phyloP scores from a whole-genome alignment of 1,140 invertebrate species.

The Drosophila gunungcola region DNA sequence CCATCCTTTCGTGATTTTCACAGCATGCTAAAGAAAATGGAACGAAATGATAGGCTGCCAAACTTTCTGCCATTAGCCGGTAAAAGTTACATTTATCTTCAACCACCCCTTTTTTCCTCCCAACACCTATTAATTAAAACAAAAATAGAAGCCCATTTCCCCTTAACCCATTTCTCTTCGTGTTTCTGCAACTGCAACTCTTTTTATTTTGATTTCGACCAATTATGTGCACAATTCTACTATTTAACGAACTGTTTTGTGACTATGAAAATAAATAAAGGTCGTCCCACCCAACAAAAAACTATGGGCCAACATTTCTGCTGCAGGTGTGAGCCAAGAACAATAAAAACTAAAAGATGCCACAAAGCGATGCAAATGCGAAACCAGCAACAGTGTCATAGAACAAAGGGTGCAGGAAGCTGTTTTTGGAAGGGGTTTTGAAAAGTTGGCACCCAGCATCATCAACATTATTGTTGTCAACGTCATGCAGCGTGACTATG shows the following conservation, averaged over 20 bases:
- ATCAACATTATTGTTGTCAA: slow-evolving; percentile 69
- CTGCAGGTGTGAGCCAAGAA: slow-evolving; percentile 21
- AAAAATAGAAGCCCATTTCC: slow-evolving; percentile 9
- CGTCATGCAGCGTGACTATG: slow-evolving; percentile 71
- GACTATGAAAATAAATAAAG: slow-evolving; percentile 17
- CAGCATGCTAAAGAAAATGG: neutral
- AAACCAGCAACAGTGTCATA: slow-evolving; percentile 46
- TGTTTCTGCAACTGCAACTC: neutral
- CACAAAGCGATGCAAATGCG: slow-evolving; percentile 65
- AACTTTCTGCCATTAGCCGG: slow-evolving; percentile 60
- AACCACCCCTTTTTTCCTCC: neutral
- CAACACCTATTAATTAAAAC: slow-evolving; percentile 7
- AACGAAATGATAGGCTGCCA: slow-evolving; percentile 5
- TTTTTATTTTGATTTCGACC: slow-evolving; percentile 37
- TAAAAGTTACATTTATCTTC: slow-evolving; percentile 18
- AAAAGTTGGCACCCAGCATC: slow-evolving; percentile 20
- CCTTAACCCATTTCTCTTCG: neutral
- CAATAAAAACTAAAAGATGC: slow-evolving; percentile 24
- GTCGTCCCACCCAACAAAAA: neutral
- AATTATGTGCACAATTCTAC: slow-evolving; percentile 33
- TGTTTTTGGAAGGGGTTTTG: neutral
- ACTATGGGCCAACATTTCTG: neutral
- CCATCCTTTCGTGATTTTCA: slow-evolving; percentile 14
- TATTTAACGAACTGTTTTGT: slow-evolving; percentile 44
- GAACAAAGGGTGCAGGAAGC: slow-evolving; percentile 6